A percentile compares a stretch with the other conserved stretches of the same genome.
Conservation (phyloP, 2,888 invertebrate genomes). For the Alloscopus bannaensis region DNA sequence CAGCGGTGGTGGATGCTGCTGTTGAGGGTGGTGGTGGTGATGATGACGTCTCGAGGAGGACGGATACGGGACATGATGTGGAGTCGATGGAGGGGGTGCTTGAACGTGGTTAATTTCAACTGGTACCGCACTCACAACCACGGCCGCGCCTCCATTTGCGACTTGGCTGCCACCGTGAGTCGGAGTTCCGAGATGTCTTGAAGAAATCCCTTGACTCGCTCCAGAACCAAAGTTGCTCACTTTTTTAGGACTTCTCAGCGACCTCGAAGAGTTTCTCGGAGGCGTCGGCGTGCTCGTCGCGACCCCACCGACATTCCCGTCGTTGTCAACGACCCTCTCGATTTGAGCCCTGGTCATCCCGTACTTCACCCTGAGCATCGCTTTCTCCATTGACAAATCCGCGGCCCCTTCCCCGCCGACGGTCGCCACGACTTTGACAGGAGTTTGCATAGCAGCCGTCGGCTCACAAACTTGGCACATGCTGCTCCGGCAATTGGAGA, state of each 20-base stretch:
- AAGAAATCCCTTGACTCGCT: constrained; percentile 12
- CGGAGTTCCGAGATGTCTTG: constrained; percentile 21
- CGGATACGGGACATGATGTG: neutral
- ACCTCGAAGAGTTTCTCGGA: constrained; percentile 54
- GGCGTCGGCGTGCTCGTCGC: constrained; percentile 57
- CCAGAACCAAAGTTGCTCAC: constrained; percentile 61
- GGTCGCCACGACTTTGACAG: constrained; percentile 41
- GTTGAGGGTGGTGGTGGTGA: constrained; percentile 3
- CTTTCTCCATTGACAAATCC: constrained; percentile 51
- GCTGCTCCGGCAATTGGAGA: constrained; percentile 77
- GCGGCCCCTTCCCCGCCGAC: constrained; percentile 22
- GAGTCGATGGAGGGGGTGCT: constrained; percentile 34
- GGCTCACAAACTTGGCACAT: constrained; percentile 59
- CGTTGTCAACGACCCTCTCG: constrained; percentile 69
- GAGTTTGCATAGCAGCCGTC: constrained; percentile 28
- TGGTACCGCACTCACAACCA: constrained; percentile 16
- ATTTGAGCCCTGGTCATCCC: constrained; percentile 67
- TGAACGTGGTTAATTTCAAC: constrained; percentile 28
- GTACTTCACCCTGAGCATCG: constrained; percentile 65
- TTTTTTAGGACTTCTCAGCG: constrained; percentile 67
- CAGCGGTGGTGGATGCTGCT: constrained; percentile 36
- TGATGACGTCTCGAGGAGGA: neutral
- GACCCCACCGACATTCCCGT: constrained; percentile 49
- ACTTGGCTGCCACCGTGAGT: constrained; percentile 38
- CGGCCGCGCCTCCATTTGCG: constrained; percentile 11